phyloP scores from a whole-genome alignment of 2,888 invertebrate species.

The Sinotaia quadrata region DNA sequence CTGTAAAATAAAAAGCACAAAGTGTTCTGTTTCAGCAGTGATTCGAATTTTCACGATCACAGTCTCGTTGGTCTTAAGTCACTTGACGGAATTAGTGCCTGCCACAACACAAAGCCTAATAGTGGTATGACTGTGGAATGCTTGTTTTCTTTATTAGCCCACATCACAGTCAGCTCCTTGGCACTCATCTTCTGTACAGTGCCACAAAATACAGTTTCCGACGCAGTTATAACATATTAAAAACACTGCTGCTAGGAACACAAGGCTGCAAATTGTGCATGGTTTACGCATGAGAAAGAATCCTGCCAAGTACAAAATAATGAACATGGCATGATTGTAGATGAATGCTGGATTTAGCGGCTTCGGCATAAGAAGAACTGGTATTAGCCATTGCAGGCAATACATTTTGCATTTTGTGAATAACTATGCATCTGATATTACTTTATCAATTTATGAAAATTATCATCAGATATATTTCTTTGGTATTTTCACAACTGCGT shows the following conservation, averaged over 20 bases:
- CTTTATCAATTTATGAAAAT: too few species aligned
- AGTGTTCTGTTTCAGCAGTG: too few species aligned
- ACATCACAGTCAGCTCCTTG: conserved; percentile 47
- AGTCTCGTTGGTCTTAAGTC: too few species aligned
- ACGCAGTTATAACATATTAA: conserved; percentile 96
- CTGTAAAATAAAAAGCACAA: too few species aligned
- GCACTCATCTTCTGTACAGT: conserved; percentile 59
- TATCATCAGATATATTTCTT: too few species aligned
- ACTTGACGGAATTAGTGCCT: too few species aligned
- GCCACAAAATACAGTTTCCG: conserved; percentile 89
- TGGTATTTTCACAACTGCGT: too few species aligned
- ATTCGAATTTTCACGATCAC: too few species aligned
- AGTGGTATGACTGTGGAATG: too few species aligned
- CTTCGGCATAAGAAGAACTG: conserved; percentile 96
- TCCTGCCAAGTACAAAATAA: conserved; percentile 94
- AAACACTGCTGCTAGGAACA: conserved; percentile 93
- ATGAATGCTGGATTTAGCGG: conserved; percentile 96
- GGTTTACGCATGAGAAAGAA: conserved; percentile 98
- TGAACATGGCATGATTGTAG: conserved; percentile 95
- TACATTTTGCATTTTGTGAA: conserved; percentile 68
- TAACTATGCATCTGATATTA: too few species aligned
- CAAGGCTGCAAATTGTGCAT: conserved; percentile 95
- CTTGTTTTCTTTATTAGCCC: conserved; percentile 14
- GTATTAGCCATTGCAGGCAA: conserved; percentile 80
- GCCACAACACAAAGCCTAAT: too few species aligned